These are phyloP conservation scores for Papilio elwesi DNA, from an alignment of 2,888 invertebrate species.

Conservation along the genomic window DNA sequence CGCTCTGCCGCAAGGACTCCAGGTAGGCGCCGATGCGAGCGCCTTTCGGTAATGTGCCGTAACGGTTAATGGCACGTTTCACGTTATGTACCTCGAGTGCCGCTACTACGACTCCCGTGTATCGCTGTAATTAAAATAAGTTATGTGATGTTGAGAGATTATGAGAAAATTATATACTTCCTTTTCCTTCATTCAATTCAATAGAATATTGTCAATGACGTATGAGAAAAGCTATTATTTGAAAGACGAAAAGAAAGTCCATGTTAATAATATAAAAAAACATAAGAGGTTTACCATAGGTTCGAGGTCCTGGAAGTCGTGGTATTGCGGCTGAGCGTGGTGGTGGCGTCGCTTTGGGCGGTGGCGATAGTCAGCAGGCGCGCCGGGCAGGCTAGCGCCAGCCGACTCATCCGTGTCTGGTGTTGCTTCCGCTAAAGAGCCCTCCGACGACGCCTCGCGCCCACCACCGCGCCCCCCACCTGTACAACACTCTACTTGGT, in stretches of 20 bases:
- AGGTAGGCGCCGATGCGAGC: conserved; percentile 98
- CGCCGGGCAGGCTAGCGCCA: conserved; percentile 72
- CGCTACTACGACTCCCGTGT: conserved; percentile 89
- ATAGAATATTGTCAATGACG: background rate
- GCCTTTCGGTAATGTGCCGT: conserved; percentile 98
- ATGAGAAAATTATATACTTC: too few relatives aligned
- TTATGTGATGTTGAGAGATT: background rate
- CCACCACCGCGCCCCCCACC: conserved; percentile 56
- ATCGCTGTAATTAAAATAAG: conserved; percentile 51
- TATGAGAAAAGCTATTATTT: background rate
- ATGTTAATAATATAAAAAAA: background rate
- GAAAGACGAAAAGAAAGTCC: background rate
- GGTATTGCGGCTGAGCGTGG: conserved; percentile 68
- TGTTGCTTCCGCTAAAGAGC: conserved; percentile 87
- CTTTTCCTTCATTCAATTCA: too few relatives aligned
- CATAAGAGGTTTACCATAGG: conserved; percentile 52
- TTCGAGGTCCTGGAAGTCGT: conserved; percentile 54
- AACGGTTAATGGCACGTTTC: conserved; percentile 95
- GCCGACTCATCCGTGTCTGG: conserved; percentile 90
- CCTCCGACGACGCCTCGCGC: conserved; percentile 87
- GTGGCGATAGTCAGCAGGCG: conserved; percentile 66
- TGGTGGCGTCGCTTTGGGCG: conserved; percentile 74
- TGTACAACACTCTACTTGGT: conserved; percentile 39
- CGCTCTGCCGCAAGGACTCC: conserved; percentile 95
- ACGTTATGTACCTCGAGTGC: conserved; percentile 98